Evolutionary conservation across 2,888 invertebrate genomes (phyloP), one percentile per base, ranked within the genome.

Genomic region (Lepidochrysops patricia): DNA sequence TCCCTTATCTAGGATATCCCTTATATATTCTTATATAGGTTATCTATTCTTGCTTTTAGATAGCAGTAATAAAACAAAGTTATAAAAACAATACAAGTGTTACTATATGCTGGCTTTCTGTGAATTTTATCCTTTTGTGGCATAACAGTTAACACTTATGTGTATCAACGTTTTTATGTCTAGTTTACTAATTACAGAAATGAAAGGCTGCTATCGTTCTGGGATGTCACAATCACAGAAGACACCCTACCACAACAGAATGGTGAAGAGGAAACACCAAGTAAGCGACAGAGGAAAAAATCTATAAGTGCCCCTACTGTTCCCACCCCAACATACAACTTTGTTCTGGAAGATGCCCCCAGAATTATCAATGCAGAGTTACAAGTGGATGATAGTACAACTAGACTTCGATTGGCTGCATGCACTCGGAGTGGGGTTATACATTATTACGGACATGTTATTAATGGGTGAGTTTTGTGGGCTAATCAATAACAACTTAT

Each of bases 351-450:
- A 72, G 95, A 95, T 68, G 91, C 93, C 19, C 92, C 93, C 0
- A 80, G 72, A 62, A 73, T 79, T 25, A 74, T 88, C 0, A 82
- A 85, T 37, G 91, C 92, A 0, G 79, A 90, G 1, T 73, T 90
- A 63, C 73, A 85, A 19, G 78, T 79, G 2, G 86, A 88, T 7
- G 90, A 91, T 3, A 90, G 89, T 0, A 90, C 90, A 7, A 88
- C 87, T 0, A 84, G 83, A 67, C 83, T 78, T 77, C 91, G 66
- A 77, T 84, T 76, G 68, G 80, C 88, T 0, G 91, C 92, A 0
- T 90, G 92, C 0, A 95, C 96, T 0, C 91, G 93, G 67, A 94
- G 93, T 72, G 97, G 97, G 0, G 92, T 93, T 4, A 91, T 95
- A 37, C 94, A 96, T 79, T 86, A 95, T 60, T 97, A 95, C 77